Evolutionary conservation across 30 jellyfish, hydroid and myxozoan genomes (phyloP).

Genomic region (Pelagia noctiluca): DNA sequence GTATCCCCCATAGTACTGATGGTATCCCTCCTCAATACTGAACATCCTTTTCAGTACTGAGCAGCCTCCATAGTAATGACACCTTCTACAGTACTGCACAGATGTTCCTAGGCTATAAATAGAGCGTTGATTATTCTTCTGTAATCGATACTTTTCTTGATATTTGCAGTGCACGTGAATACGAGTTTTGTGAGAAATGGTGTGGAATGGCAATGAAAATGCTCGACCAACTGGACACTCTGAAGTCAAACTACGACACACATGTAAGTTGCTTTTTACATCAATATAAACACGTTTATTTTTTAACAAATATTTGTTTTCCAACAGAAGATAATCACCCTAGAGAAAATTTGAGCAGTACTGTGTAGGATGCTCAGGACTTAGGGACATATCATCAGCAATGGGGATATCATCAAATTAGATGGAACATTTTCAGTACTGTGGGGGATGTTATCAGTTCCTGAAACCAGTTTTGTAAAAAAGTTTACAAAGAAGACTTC

Average conservation of each 20-base stretch:
- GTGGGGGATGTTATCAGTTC: no score
- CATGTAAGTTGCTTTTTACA: constrained; percentile 69
- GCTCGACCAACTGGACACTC: constrained; percentile 67
- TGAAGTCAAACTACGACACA: constrained; percentile 69
- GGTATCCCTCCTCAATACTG: no score
- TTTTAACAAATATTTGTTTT: not conserved
- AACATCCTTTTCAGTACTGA: no score
- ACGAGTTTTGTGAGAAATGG: constrained; percentile 86
- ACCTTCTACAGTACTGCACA: no score
- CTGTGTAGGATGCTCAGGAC: not conserved
- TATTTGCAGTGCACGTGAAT: constrained; percentile 79
- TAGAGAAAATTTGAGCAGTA: not conserved
- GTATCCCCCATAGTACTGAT: no score
- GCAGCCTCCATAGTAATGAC: no score
- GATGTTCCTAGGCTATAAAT: not conserved
- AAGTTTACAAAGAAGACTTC: no score
- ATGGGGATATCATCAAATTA: not conserved
- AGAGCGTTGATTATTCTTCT: not conserved
- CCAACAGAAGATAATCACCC: no score
- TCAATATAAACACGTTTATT: not conserved
- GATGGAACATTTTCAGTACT: not conserved
- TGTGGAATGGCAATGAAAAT: constrained; percentile 94
- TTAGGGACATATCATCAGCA: not conserved
- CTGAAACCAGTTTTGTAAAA: no score
- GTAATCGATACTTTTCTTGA: not conserved